phyloP scores from a whole-genome alignment of 2,113 vertebrate species.

The Solea senegalensis region DNA sequence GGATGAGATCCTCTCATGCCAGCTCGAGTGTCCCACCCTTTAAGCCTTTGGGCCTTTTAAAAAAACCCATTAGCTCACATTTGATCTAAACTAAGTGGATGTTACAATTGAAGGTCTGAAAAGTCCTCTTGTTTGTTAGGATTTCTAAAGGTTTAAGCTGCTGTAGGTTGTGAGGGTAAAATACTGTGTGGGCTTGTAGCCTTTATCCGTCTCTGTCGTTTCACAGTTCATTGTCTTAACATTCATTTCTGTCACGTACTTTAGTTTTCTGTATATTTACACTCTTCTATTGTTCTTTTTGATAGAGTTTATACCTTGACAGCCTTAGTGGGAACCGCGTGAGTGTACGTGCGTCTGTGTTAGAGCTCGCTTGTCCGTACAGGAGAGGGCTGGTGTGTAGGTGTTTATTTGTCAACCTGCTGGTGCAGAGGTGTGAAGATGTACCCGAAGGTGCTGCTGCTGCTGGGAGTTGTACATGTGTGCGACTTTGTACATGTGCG shows the following conservation, averaged over 20 bases:
- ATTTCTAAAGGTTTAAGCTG: conserved; percentile 69
- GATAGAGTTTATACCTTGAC: conserved; percentile 10
- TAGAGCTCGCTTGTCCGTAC: background rate
- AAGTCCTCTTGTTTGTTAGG: conserved; percentile 73
- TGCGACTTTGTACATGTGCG: conserved; percentile 40
- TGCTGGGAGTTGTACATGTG: conserved; percentile 28
- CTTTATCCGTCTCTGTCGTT: background rate
- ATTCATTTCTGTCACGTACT: conserved; percentile 14
- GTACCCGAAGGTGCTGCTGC: conserved; percentile 20
- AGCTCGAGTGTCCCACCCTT: conserved; percentile 62
- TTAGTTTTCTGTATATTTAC: conserved; percentile 3
- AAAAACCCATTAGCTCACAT: conserved; percentile 89
- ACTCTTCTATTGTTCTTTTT: conserved; percentile 7
- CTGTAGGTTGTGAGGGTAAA: background rate
- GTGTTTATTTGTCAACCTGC: conserved; percentile 31
- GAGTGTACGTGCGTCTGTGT: background rate
- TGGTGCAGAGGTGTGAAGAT: conserved; percentile 34
- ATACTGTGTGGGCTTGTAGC: background rate
- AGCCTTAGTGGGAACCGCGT: background rate
- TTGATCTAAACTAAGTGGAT: conserved; percentile 87
- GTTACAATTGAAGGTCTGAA: conserved; percentile 83
- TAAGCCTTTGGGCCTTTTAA: conserved; percentile 86
- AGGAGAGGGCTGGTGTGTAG: conserved; percentile 14
- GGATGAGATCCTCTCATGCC: conserved; percentile 78
- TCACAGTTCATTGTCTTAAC: conserved; percentile 2